phyloP scores from a whole-genome alignment of 2,797 vertebrate species.

The Phylloscopus collybita region DNA sequence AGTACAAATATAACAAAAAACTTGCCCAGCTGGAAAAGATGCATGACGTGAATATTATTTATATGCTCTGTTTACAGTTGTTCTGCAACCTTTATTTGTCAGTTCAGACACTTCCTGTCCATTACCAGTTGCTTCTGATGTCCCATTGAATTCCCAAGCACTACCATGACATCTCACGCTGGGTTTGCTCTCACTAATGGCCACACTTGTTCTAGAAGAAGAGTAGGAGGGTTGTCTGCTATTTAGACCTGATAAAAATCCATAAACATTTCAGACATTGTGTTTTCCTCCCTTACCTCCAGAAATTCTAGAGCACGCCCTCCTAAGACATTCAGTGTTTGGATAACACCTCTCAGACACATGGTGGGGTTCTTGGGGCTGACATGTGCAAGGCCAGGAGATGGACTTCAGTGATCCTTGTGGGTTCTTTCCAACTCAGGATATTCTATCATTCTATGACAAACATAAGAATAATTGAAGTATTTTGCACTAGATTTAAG shows the following conservation, averaged over 20 bases:
- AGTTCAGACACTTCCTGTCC: background rate
- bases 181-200: fast-evolving
- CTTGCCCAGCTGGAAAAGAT: background rate
- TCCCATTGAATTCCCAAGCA: background rate
- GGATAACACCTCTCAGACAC: background rate
- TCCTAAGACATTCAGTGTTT: background rate
- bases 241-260: background rate
- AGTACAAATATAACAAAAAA: background rate
- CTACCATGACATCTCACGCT: background rate
- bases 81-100: background rate
- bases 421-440: background rate
- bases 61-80: background rate
- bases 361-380: background rate
- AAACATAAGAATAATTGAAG: background rate
- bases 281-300: background rate
- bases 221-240: fast-evolving
- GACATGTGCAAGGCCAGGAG: background rate
- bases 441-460: background rate
- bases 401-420: background rate
- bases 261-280: fast-evolving
- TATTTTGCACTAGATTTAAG: background rate
- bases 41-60: background rate
- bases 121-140: background rate
- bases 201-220: background rate
- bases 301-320: background rate